Evolutionary conservation across 2,888 invertebrate species (phyloP).

Genomic region (Merodon equestris): DNA sequence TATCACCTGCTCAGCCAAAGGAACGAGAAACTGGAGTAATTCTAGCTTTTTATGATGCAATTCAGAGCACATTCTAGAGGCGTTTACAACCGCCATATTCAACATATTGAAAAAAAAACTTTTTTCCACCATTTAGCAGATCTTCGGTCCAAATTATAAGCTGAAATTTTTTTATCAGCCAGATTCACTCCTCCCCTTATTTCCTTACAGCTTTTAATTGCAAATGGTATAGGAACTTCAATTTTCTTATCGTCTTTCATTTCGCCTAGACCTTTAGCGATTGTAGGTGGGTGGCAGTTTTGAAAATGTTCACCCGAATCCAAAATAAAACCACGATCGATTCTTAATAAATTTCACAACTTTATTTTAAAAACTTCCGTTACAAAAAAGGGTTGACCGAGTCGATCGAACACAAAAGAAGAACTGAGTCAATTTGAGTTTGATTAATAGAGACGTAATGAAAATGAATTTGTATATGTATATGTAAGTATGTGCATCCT

Average conservation of each 20-base stretch:
- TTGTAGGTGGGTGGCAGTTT: conserved; percentile 32
- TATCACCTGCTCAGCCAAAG: conserved; percentile 13
- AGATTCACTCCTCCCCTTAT: conserved; percentile 53
- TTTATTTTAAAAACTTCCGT: too few species aligned
- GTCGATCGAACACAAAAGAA: too few species aligned
- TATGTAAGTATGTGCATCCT: too few species aligned
- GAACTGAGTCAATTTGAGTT: too few species aligned
- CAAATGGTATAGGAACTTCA: conserved; percentile 22
- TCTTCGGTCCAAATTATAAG: too few species aligned
- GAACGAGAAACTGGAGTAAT: conserved; percentile 7
- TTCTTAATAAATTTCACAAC: conserved; percentile 30
- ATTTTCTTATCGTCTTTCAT: conserved; percentile 1
- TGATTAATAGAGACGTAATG: too few species aligned
- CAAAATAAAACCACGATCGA: too few species aligned
- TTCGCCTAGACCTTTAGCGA: background rate
- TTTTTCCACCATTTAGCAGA: too few species aligned
- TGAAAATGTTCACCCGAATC: too few species aligned
- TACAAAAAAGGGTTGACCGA: too few species aligned
- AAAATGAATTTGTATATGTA: too few species aligned
- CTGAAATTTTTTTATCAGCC: conserved; percentile 46
- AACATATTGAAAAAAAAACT: conserved; percentile 8
- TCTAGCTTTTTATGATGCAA: conserved; percentile 13
- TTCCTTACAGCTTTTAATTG: conserved; percentile 40
- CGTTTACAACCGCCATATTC: conserved; percentile 3
- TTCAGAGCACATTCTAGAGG: conserved; percentile 6